phyloP scores from a whole-genome alignment of 2,888 invertebrate species.

The Eupithecia subfuscata region DNA sequence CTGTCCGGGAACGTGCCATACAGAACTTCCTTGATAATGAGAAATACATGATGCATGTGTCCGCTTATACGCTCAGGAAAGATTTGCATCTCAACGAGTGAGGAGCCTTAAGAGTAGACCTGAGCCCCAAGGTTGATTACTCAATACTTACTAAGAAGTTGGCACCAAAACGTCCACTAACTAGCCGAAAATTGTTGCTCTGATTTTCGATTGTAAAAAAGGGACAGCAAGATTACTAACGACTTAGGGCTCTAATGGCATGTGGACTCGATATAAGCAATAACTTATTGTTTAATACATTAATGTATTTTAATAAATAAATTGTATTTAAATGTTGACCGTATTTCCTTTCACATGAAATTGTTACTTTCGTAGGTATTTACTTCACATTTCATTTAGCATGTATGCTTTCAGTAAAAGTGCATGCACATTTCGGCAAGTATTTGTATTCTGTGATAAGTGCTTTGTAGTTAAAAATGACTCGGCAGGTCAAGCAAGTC shows the following conservation, averaged over 20 bases:
- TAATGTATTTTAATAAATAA: conserved; percentile 17
- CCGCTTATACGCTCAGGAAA: conserved; percentile 88
- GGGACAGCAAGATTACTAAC: background rate
- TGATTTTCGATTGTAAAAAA: background rate
- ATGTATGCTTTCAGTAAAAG: too few species aligned
- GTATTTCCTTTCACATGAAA: conserved; percentile 1
- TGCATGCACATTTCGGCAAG: too few species aligned
- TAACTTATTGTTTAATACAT: conserved; percentile 17
- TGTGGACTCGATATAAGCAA: conserved; percentile 13
- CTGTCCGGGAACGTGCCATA: conserved; percentile 86
- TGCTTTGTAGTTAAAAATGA: too few species aligned
- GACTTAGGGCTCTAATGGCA: background rate
- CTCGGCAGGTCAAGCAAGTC: too few species aligned
- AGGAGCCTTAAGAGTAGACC: background rate
- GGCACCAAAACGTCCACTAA: background rate
- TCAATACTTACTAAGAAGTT: background rate
- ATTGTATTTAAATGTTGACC: conserved; percentile 25
- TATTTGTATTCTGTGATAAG: too few species aligned
- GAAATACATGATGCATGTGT: conserved; percentile 92
- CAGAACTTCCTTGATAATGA: conserved; percentile 88
- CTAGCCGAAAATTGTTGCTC: background rate
- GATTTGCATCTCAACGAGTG: conserved; percentile 85
- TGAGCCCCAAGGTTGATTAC: background rate
- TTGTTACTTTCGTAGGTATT: too few species aligned
- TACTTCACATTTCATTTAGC: too few species aligned